Evolutionary conservation across 2,888 invertebrate species (phyloP).

Genomic region (Lymantria dispar): DNA sequence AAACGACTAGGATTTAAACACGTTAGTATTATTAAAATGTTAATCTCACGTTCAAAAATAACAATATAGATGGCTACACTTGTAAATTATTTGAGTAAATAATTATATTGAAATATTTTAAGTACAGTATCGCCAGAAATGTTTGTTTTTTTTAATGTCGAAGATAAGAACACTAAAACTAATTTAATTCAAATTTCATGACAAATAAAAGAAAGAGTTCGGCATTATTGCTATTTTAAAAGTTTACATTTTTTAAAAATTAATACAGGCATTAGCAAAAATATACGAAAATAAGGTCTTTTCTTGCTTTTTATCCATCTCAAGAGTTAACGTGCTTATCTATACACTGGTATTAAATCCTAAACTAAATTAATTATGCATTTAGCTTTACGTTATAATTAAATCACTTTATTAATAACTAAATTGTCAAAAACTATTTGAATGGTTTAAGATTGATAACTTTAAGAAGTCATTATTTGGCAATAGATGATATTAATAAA

Average conservation of each 20-base stretch:
- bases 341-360: constrained; percentile 28
- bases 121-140: too few species aligned
- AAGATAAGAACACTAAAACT: not conserved
- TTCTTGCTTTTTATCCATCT: not conserved
- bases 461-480: constrained; percentile 12
- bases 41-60: constrained; percentile 24
- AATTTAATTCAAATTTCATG: too few species aligned
- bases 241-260: not conserved
- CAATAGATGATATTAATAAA: constrained; percentile 2
- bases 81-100: too few species aligned
- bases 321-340: constrained; percentile 24
- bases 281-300: not conserved
- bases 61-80: not conserved
- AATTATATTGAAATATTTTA: too few species aligned
- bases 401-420: constrained; percentile 36
- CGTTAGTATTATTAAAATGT: constrained; percentile 24
- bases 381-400: constrained; percentile 31
- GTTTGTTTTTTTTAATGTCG: too few species aligned
- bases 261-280: not conserved
- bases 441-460: constrained; percentile 16
- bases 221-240: too few species aligned
- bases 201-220: too few species aligned
- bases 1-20: constrained; percentile 72
- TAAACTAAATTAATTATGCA: constrained; percentile 49
- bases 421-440: constrained; percentile 19